phyloP scores from a whole-genome alignment of 2,797 vertebrate genomes.

The Ctenochaetus hawaiiensis region DNA sequence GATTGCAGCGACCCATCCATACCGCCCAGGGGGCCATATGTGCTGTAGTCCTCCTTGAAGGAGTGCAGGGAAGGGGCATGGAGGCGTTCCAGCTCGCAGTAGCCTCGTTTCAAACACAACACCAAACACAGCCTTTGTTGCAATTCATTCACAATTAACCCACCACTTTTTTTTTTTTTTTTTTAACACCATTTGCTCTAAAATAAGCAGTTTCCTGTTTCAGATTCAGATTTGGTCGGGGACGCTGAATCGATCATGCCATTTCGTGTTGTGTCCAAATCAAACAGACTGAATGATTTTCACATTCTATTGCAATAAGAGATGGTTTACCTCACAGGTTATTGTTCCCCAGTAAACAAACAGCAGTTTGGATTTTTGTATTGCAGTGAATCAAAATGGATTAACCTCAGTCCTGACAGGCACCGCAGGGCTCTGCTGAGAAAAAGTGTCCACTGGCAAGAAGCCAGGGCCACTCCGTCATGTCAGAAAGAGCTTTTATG shows the following conservation, averaged over 20 bases:
- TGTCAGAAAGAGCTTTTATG: conserved; percentile 73
- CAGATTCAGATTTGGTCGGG: not conserved
- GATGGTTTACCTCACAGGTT: conserved; percentile 8
- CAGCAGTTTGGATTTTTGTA: not conserved
- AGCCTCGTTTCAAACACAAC: conserved; percentile 47
- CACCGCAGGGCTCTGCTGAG: conserved; percentile 16
- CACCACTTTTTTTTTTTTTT: no score
- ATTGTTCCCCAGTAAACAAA: conserved; percentile 32
- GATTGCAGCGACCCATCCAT: conserved; percentile 75
- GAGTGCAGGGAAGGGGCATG: conserved; percentile 72
- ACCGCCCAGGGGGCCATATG: conserved; percentile 83
- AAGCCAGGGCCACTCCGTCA: conserved; percentile 50
- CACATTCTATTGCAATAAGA: not conserved
- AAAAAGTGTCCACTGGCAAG: conserved; percentile 50
- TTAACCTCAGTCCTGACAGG: conserved; percentile 50
- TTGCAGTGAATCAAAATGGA: conserved; percentile 23
- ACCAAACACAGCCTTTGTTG: conserved; percentile 21
- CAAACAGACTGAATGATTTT: conserved; percentile 14
- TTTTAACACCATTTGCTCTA: not conserved
- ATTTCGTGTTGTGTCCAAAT: conserved; percentile 18
- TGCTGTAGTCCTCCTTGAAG: conserved; percentile 73
- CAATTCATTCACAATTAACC: conserved; percentile 23
- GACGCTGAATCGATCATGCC: conserved; percentile 5
- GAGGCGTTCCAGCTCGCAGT: conserved; percentile 67
- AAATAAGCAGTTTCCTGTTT: not conserved